Base-by-base conservation (phyloP, 2,888 invertebrate species). In the Leptinotarsa peninsularis region DNA sequence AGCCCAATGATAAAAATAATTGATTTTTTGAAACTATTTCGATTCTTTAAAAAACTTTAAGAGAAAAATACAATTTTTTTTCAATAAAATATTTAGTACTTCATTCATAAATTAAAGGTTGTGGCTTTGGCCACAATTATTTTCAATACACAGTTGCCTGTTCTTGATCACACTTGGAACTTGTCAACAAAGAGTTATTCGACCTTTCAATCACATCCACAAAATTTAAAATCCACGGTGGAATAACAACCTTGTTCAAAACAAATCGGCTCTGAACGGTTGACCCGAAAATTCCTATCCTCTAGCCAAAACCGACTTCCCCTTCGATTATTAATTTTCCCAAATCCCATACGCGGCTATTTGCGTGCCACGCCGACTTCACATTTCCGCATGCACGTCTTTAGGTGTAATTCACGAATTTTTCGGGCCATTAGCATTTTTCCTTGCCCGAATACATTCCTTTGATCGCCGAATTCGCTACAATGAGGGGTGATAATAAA, bases 391-490 rank as follows among this genome's bases (percentile, higher is more conserved):
- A 7, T 43, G 63, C 43, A 27, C 33, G n/a, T 63, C 63, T 63
- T 17, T n/a, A 43, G 10, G 63, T 63, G n/a, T 63, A 70, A 70
- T 58, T 43, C 21, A 54, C 43, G 49, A 43, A 18, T 70, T 70
- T 70, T 70, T 60, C 58, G 43, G 18, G 23, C 60, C 70, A 70
- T 70, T 70, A 58, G 49, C 27, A 54, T 60, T 54, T 76, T 76
- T 76, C 49, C 67, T 71, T 43, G 23, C 43, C 69, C 52, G 54
- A 72, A 72, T 72, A 43, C 43, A 60, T 74, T 66, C 56, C 52
- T 58, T 49, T 67, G 54, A 56, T 67, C 50, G 67, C 54, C 63
- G 70, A 74, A 71, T 74, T 67, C 49, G 67, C 69, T 4, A 18
- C 69, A 33, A 56, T 27, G 54, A 56, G 33, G 56, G 18, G 69